phyloP scores from a whole-genome alignment of 2,888 invertebrate genomes.

The Caenorhabditis sp. region DNA sequence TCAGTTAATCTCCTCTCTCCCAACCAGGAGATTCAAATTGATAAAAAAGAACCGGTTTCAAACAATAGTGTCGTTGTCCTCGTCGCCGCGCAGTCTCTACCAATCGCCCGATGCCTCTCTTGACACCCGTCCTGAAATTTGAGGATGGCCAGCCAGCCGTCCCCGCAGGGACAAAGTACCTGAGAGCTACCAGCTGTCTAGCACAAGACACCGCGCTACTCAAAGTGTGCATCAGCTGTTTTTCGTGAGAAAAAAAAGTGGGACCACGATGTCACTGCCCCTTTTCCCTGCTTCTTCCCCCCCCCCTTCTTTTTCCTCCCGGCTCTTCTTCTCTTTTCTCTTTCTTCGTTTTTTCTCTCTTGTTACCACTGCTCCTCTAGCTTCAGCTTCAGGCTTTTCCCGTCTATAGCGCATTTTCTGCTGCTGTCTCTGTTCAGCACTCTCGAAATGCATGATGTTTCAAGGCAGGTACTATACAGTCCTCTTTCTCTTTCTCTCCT shows the following conservation, averaged over 20 bases:
- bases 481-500: slow-evolving; percentile 17
- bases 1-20: slow-evolving; percentile 10
- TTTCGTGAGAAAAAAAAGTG: slow-evolving; percentile 29
- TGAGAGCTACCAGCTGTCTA: slow-evolving; percentile 45
- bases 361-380: slow-evolving; percentile 27
- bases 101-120: slow-evolving; percentile 1
- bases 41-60: slow-evolving; percentile 44
- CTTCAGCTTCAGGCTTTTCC: slow-evolving; percentile 16
- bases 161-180: slow-evolving; percentile 58
- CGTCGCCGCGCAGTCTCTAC: background rate
- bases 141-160: slow-evolving; percentile 8
- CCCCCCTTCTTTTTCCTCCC: no score
- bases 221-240: slow-evolving; percentile 59
- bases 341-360: slow-evolving; percentile 25
- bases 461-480: background rate
- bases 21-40: slow-evolving; percentile 19
- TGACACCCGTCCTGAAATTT: slow-evolving; percentile 35
- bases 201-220: slow-evolving; percentile 11
- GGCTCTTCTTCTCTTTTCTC: no score
- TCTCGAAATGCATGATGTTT: slow-evolving; percentile 10
- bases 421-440: slow-evolving; percentile 1
- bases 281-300: no score
- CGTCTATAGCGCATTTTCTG: slow-evolving; percentile 39
- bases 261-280: slow-evolving; percentile 56
- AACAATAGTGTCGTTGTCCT: slow-evolving; percentile 17